Percentiles rank a stretch among this genome's conserved stretches.
Conservation (phyloP, 2,888 invertebrate genomes). For the Eristalis arbustorum region DNA sequence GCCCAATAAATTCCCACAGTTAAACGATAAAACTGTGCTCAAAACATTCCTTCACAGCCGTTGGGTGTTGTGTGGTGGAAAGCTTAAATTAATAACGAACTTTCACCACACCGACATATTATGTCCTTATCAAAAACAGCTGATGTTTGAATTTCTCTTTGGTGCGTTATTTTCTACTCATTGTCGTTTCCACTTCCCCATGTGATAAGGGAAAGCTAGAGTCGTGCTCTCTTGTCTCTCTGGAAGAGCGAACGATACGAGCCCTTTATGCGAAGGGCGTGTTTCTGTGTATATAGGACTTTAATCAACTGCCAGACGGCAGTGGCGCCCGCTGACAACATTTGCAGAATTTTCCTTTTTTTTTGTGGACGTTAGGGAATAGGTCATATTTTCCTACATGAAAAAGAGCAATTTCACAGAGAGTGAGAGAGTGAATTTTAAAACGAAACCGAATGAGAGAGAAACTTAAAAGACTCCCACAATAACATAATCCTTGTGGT, state of each 20-base stretch:
- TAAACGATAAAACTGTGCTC: background rate
- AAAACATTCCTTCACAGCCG: background rate
- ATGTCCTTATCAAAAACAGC: conserved; percentile 61
- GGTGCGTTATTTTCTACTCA: background rate
- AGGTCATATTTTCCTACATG: background rate
- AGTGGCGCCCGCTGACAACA: conserved; percentile 17
- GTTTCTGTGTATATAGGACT: conserved; percentile 27
- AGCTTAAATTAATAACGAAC: background rate
- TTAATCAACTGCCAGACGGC: conserved; percentile 48
- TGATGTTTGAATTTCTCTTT: conserved; percentile 30
- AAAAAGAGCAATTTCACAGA: conserved; percentile 16
- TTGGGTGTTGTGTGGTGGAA: background rate
- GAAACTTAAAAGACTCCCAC: conserved; percentile 20
- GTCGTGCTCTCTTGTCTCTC: background rate
- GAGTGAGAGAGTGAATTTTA: background rate
- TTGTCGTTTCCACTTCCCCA: background rate
- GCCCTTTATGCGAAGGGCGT: conserved; percentile 46
- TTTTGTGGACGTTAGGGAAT: conserved; percentile 1
- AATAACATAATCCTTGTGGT: conserved; percentile 40
- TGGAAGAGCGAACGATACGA: background rate
- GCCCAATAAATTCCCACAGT: background rate
- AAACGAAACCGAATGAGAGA: background rate
- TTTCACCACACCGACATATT: background rate
- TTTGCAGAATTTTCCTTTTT: conserved; percentile 4
- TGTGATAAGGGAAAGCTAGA: conserved; percentile 30